Evolutionary conservation across 2,113 vertebrate species (phyloP).

Genomic region (Gila orcuttii): DNA sequence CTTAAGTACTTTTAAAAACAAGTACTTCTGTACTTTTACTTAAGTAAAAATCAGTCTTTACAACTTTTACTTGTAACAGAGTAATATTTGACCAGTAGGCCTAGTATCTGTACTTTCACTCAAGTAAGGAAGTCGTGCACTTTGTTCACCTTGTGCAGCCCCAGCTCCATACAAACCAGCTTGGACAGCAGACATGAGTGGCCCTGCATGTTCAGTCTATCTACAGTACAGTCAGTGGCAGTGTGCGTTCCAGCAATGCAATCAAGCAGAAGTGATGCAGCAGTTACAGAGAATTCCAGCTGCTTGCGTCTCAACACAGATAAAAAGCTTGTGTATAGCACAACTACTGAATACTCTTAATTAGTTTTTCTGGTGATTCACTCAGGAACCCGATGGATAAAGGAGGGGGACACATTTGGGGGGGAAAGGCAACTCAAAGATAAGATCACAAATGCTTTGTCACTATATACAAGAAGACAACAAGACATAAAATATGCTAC

Average conservation of each 20-base stretch:
- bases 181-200: background rate
- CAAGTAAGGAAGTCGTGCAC: no score
- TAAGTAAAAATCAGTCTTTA: no score
- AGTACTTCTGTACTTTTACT: no score
- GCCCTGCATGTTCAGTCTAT: background rate
- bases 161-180: background rate
- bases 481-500: background rate
- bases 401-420: background rate
- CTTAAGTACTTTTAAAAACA: no score
- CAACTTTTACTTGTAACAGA: no score
- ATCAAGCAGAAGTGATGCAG: conserved; percentile 44
- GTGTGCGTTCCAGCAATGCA: conserved; percentile 32
- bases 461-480: background rate
- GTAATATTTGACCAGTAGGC: no score
- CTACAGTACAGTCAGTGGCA: background rate
- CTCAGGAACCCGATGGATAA: background rate
- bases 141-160: background rate
- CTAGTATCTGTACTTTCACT: no score
- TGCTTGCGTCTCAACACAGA: conserved; percentile 31
- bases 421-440: background rate
- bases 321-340: background rate
- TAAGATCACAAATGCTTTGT: background rate
- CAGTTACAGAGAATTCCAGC: conserved; percentile 46
- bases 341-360: background rate
- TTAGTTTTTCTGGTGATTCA: background rate